These are phyloP conservation scores for Busseola fusca DNA, from an alignment of 2,888 invertebrate species.

Conservation along the genomic window DNA sequence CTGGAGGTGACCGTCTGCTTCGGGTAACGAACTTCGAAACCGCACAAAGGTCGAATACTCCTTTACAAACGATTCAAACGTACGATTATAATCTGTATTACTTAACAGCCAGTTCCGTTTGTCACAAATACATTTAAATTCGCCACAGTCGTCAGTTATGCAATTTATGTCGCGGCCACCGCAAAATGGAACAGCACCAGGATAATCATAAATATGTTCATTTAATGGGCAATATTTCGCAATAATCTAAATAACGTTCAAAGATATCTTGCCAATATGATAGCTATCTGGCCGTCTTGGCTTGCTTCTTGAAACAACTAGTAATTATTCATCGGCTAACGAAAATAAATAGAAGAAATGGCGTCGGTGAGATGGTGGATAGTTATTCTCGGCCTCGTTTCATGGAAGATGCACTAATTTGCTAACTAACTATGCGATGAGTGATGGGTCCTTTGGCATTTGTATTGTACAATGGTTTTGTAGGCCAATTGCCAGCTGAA, in stretches of 20 bases:
- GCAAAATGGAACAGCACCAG: slow-evolving; percentile 30
- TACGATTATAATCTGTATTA: slow-evolving; percentile 9
- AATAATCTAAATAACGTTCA: slow-evolving; percentile 47
- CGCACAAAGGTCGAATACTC: slow-evolving; percentile 32
- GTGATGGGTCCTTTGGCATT: slow-evolving; percentile 59
- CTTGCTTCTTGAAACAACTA: slow-evolving; percentile 45
- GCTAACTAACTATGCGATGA: slow-evolving; percentile 43
- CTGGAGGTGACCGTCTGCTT: slow-evolving; percentile 58
- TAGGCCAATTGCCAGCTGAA: slow-evolving; percentile 41
- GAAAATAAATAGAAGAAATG: slow-evolving; percentile 58
- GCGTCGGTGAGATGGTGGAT: slow-evolving; percentile 37
- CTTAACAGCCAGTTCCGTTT: slow-evolving; percentile 29
- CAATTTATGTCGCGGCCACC: slow-evolving; percentile 18
- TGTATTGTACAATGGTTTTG: slow-evolving; percentile 34
- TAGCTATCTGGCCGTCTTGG: slow-evolving; percentile 52
- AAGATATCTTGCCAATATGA: slow-evolving; percentile 48
- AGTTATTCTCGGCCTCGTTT: slow-evolving; percentile 48
- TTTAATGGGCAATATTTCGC: slow-evolving; percentile 26
- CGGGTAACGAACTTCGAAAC: slow-evolving; percentile 63
- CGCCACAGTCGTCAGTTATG: slow-evolving; percentile 10
- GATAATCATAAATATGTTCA: slow-evolving; percentile 40
- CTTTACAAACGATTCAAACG: slow-evolving; percentile 26
- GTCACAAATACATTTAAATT: slow-evolving; percentile 32
- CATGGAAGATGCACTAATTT: slow-evolving; percentile 53
- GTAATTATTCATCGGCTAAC: slow-evolving; percentile 57